Base-by-base conservation (phyloP, 2,888 invertebrate genomes). In the Rhodophaea formosa region DNA sequence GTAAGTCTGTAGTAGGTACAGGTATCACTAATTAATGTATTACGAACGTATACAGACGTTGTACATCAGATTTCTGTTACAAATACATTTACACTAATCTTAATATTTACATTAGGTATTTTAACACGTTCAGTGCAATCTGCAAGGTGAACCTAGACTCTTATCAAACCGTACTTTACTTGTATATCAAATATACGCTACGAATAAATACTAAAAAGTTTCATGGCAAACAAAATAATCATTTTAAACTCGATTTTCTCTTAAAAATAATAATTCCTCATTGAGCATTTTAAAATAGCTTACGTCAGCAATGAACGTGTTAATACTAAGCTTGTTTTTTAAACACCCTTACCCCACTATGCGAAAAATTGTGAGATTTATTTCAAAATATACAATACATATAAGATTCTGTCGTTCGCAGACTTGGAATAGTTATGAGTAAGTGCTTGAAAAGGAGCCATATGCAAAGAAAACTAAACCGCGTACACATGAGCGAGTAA, bases 31-130 rank as follows among this genome's bases (percentile, higher is more conserved):
- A 39, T 39, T 75, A 73, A 78, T 75, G 79, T 73, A 72, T 80
- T 76, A 80, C 81, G 80, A 61, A 87, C 90, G 89, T 90, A 90
- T 90, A 90, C 89, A 85, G 82, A 86, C 85, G 82, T 90, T 91
- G 90, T 91, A 91, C 90, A 90, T 88, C 87, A 88, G 88, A 85
- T 88, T 88, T 84, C 80, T 71, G 76, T 83, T 84, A 82, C 74
- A 78, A 79, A 77, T 79, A 65, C 70, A 84, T 81, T 80, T 70
- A 75, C 68, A 70, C 75, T 82, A 79, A 69, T 62, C 69, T 75
- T 79, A 78, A 71, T 86, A 85, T 85, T 75, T 85, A 86, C 84
- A 86, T 69, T 75, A 77, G 63, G 45, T 53, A 51, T 58, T 57
- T 55, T 62, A 60, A 61, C 62, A 61, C 59, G 60, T 57, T 61